A percentile compares a stretch with the other conserved stretches of the same genome.
Evolutionary conservation across 2,888 invertebrate genomes (phyloP).

Genomic region (Hemicrepidius hirtus): DNA sequence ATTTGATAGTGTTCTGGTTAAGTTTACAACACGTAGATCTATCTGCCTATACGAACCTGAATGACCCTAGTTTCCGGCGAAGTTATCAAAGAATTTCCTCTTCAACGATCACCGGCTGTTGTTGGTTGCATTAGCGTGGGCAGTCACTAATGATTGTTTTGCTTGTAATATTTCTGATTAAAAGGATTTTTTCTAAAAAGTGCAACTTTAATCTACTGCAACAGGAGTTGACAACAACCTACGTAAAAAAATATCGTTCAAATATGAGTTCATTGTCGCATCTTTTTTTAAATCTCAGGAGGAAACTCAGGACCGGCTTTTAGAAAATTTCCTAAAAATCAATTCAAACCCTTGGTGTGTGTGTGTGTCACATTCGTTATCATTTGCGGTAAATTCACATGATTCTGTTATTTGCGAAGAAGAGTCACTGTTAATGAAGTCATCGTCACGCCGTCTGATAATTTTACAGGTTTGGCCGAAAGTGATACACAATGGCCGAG

Average conservation of each 20-base stretch:
- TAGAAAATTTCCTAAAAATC: too few relatives aligned
- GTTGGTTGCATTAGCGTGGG: conserved; percentile 53
- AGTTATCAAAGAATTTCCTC: conserved; percentile 45
- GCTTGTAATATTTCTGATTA: conserved; percentile 48
- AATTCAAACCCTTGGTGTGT: too few relatives aligned
- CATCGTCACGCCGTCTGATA: conserved; percentile 55
- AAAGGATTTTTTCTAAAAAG: conserved; percentile 47
- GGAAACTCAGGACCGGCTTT: not conserved
- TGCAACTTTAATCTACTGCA: conserved; percentile 33
- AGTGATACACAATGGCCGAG: conserved; percentile 37
- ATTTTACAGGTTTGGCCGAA: conserved; percentile 53
- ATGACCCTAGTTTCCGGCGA: conserved; percentile 44
- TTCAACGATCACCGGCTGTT: conserved; percentile 36
- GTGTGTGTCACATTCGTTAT: conserved; percentile 9
- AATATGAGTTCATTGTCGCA: conserved; percentile 13
- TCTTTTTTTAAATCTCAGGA: not conserved
- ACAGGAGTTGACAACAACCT: conserved; percentile 44
- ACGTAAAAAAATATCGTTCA: conserved; percentile 30
- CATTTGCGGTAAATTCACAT: conserved; percentile 32
- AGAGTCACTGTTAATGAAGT: conserved; percentile 40
- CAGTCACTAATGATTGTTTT: conserved; percentile 53
- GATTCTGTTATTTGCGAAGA: conserved; percentile 22
- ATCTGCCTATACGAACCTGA: conserved; percentile 44
- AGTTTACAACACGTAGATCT: conserved; percentile 21
- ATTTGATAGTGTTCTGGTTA: conserved; percentile 5